phyloP scores from a whole-genome alignment of 2,888 invertebrate genomes.

The Machimus rusticus region DNA sequence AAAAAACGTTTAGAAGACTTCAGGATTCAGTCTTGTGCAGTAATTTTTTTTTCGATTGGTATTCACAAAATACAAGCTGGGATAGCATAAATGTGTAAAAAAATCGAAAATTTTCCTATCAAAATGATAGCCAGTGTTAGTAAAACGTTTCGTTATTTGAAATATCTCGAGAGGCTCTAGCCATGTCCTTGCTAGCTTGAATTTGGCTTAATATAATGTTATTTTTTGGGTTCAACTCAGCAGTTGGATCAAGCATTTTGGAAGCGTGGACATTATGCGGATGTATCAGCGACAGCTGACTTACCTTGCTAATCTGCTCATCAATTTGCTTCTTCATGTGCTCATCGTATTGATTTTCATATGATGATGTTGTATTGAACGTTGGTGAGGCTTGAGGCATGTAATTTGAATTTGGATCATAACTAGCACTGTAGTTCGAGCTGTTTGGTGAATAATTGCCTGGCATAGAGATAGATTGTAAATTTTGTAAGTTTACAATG shows the following conservation, averaged over 20 bases:
- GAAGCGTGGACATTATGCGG: slow-evolving; percentile 41
- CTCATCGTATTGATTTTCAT: slow-evolving; percentile 49
- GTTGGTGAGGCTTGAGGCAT: slow-evolving; percentile 47
- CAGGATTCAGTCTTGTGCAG: slow-evolving; percentile 15
- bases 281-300: slow-evolving; percentile 48
- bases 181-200: slow-evolving; percentile 48
- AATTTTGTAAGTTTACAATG: slow-evolving; percentile 49
- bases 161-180: slow-evolving; percentile 48
- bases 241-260: slow-evolving; percentile 46
- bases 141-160: slow-evolving; percentile 49
- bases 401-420: slow-evolving; percentile 48
- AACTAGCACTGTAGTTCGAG: slow-evolving; percentile 49
- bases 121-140: slow-evolving; percentile 31
- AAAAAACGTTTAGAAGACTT: neutral
- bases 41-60: neutral
- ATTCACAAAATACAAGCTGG: neutral
- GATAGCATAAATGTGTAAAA: neutral
- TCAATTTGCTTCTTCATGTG: slow-evolving; percentile 51
- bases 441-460: slow-evolving; percentile 49
- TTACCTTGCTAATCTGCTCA: slow-evolving; percentile 51
- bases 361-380: slow-evolving; percentile 45
- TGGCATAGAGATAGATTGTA: slow-evolving; percentile 47
- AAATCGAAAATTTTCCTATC: neutral
- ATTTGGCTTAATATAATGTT: slow-evolving; percentile 46
- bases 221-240: slow-evolving; percentile 43